phyloP scores from a whole-genome alignment of 2,797 vertebrate genomes.

The Xiphorhynchus erythropygius region DNA sequence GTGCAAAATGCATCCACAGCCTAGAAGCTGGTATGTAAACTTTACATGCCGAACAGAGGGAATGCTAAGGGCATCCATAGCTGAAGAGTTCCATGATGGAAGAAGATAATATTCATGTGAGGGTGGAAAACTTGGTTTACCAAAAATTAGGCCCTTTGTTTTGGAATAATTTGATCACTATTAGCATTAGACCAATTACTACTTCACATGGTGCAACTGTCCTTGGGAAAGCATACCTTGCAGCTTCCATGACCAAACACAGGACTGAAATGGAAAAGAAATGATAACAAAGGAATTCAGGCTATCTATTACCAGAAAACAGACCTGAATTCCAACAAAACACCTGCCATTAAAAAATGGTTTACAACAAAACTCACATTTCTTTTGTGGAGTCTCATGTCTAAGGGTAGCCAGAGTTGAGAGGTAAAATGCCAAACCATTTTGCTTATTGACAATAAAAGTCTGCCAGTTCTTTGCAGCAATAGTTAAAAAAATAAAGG shows the following conservation, averaged over 20 bases:
- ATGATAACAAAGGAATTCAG: neutral
- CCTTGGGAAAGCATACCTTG: neutral
- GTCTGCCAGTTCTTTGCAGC: neutral
- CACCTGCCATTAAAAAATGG: neutral
- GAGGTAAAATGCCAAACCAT: neutral
- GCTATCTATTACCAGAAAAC: neutral
- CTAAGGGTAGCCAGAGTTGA: neutral
- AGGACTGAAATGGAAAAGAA: conserved; percentile 18
- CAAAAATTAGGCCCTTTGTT: neutral
- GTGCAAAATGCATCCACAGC: conserved; percentile 4
- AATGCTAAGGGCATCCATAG: neutral
- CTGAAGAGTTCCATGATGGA: neutral
- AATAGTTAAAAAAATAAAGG: neutral
- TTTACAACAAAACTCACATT: neutral
- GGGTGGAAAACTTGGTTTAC: conserved; percentile 25
- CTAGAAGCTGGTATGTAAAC: conserved; percentile 26
- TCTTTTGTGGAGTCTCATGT: neutral
- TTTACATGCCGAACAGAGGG: neutral
- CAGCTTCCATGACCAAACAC: neutral
- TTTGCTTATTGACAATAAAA: neutral
- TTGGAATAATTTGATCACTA: neutral
- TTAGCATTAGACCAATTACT: neutral
- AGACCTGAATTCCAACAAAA: neutral
- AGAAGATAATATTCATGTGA: neutral
- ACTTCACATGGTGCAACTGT: neutral